Evolutionary conservation across 2,888 invertebrate species (phyloP).

Genomic region (Habrosyne pyritoides): DNA sequence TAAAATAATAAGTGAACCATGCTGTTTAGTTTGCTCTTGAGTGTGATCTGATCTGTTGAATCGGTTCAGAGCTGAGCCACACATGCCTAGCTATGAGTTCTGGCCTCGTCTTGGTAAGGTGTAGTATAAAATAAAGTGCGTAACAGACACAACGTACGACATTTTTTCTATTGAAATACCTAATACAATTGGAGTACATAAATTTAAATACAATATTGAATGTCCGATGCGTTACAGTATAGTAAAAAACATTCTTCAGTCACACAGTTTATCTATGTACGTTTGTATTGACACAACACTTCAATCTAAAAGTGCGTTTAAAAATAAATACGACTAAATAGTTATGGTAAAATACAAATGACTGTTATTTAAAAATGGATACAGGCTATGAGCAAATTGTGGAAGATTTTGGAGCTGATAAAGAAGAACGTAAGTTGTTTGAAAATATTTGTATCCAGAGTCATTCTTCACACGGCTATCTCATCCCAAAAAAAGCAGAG

Average conservation of each 20-base stretch:
- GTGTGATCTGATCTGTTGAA: too few species aligned
- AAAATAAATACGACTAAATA: neutral
- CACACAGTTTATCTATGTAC: neutral
- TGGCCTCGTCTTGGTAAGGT: too few species aligned
- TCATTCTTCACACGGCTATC: too few species aligned
- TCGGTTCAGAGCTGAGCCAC: too few species aligned
- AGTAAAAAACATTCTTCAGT: constrained; percentile 18
- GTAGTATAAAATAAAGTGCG: too few species aligned
- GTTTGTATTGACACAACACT: constrained; percentile 1
- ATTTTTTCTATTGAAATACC: neutral
- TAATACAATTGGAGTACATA: neutral
- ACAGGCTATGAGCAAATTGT: constrained; percentile 15
- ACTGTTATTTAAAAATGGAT: constrained; percentile 17
- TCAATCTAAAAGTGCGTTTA: neutral
- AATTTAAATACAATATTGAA: constrained; percentile 45
- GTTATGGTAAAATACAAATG: neutral
- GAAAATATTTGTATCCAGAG: neutral
- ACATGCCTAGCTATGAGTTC: too few species aligned
- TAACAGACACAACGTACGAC: neutral
- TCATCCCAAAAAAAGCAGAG: too few species aligned
- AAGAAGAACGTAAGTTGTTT: neutral
- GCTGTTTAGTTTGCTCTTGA: too few species aligned
- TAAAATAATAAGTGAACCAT: too few species aligned
- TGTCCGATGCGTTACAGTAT: constrained; percentile 17
- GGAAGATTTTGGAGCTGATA: constrained; percentile 16